phyloP scores from a whole-genome alignment of 2,113 vertebrate species.

The Prolemur simus region DNA sequence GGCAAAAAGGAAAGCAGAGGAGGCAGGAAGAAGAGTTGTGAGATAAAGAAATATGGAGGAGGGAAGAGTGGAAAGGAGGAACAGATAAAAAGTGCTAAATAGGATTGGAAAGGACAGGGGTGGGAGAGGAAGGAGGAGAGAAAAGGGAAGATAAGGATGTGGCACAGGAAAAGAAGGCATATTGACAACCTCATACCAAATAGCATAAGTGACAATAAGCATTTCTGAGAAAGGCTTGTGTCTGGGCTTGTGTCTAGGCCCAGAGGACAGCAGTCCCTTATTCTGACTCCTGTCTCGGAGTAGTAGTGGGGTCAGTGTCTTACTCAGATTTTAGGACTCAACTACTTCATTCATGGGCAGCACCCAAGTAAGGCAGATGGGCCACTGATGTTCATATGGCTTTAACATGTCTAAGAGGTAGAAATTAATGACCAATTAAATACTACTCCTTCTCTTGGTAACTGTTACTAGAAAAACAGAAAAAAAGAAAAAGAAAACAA shows the following conservation, averaged over 20 bases:
- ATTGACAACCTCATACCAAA: neutral
- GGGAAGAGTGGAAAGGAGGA: neutral
- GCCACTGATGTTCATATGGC: neutral
- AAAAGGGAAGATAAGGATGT: neutral
- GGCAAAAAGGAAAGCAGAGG: neutral
- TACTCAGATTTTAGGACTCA: neutral
- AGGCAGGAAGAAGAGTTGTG: neutral
- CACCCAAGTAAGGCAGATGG: slow-evolving; percentile 3
- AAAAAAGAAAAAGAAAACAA: slow-evolving; percentile 17
- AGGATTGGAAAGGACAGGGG: neutral
- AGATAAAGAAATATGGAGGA: neutral
- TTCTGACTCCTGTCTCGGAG: neutral
- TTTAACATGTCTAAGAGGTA: neutral
- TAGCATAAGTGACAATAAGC: neutral
- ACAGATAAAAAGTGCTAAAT: neutral
- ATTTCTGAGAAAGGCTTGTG: neutral
- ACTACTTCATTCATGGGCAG: neutral
- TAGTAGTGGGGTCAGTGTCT: neutral
- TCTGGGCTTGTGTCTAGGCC: neutral
- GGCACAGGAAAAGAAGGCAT: neutral
- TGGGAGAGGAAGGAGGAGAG: neutral
- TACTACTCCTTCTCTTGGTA: neutral
- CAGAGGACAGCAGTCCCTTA: neutral
- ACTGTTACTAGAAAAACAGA: slow-evolving; percentile 43
- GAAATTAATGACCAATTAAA: neutral